phyloP scores from a whole-genome alignment of 2,888 invertebrate genomes.

The Itoplectis maculator region DNA sequence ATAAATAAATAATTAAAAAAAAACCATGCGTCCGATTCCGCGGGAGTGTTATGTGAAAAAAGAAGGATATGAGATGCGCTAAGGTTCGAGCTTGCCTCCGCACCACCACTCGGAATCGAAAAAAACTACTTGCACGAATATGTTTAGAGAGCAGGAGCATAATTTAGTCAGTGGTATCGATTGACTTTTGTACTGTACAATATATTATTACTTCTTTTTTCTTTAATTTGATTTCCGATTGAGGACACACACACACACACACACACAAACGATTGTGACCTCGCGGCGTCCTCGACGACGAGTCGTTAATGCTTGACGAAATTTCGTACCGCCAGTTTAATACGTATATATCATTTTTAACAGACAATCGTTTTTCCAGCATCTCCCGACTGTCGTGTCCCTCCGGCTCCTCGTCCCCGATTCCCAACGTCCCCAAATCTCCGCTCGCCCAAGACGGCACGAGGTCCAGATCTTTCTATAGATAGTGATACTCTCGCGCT shows the following conservation, averaged over 20 bases:
- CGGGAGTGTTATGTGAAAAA: slow-evolving; percentile 12
- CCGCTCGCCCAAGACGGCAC: slow-evolving; percentile 5
- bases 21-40: background rate
- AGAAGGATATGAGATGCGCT: slow-evolving; percentile 23
- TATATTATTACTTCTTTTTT: slow-evolving; percentile 9
- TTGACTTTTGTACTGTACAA: slow-evolving; percentile 47
- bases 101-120: slow-evolving; percentile 18
- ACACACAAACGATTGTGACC: slow-evolving; percentile 5
- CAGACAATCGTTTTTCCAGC: slow-evolving; percentile 19
- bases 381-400: background rate
- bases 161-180: slow-evolving; percentile 35
- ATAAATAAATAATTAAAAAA: background rate
- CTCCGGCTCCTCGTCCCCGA: background rate
- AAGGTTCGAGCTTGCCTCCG: slow-evolving; percentile 67
- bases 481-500: slow-evolving; percentile 60
- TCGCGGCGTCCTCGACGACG: slow-evolving; percentile 2
- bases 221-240: slow-evolving; percentile 4
- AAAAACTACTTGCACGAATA: slow-evolving; percentile 24
- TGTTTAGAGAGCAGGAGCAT: slow-evolving; percentile 31
- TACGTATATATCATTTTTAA: slow-evolving; percentile 26
- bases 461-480: slow-evolving; percentile 24
- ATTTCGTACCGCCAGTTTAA: slow-evolving; percentile 15
- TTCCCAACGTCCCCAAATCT: slow-evolving; percentile 8
- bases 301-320: background rate
- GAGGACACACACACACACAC: background rate